Conservation (phyloP, 64 coral and sea anemone species). For the Actinia equina region DNA sequence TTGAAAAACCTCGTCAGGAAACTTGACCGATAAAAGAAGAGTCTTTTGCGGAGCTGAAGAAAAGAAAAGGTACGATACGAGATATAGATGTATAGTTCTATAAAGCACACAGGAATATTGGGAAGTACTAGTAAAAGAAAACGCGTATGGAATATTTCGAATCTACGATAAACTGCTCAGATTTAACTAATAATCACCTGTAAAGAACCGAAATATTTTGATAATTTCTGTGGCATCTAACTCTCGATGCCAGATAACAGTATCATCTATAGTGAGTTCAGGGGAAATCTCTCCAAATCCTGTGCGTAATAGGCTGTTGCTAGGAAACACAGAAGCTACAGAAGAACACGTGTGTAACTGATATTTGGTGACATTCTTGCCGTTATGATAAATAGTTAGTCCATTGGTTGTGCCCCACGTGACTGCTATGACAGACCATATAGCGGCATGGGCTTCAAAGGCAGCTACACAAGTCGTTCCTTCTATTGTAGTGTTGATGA, state of each 20-base stretch:
- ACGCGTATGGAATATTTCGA: neutral
- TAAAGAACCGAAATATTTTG: conserved; percentile 8
- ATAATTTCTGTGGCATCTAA: neutral
- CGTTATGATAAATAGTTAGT: conserved; percentile 5
- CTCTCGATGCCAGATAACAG: neutral
- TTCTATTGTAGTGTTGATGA: conserved; percentile 2
- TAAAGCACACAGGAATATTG: too few species aligned
- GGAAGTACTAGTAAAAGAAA: too few species aligned
- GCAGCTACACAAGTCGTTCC: neutral
- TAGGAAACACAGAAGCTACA: neutral
- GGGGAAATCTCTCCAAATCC: neutral
- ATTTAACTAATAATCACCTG: neutral
- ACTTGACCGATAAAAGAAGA: neutral
- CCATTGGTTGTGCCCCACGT: neutral
- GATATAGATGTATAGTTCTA: neutral
- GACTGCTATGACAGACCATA: conserved; percentile 13
- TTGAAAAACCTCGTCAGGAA: neutral
- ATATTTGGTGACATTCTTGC: neutral
- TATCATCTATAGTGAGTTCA: conserved; percentile 6
- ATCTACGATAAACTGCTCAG: neutral
- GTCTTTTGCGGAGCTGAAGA: conserved; percentile 14
- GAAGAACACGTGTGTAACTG: neutral
- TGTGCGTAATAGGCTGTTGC: neutral
- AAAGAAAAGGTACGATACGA: neutral
- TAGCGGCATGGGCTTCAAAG: neutral